Base-by-base conservation (phyloP, 2,113 vertebrate genomes). In the Theropithecus gelada region DNA sequence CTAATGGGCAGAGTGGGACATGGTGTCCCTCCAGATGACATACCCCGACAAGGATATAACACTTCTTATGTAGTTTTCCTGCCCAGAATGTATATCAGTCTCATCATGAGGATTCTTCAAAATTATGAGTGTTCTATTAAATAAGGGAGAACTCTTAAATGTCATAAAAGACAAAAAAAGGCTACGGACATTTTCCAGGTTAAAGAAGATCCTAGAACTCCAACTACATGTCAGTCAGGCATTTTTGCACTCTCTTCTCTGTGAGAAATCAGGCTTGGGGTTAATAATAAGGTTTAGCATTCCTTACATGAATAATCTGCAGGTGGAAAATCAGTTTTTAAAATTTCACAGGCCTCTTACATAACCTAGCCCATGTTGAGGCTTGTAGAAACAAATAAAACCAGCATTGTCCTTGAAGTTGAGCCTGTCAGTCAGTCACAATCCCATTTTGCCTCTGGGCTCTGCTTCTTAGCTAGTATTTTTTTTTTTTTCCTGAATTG, bases 361-460 rank as follows among this genome's bases (percentile, higher is more conserved):
- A 48, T 75, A 59, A 79, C 52, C 66, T 73, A 66, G 52, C 52
- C 27, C 70, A 52, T 20, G 52, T 30, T 7, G 43, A 79, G 38
- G 66, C 61, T 88, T 73, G 6, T 18, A 91, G 80, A 96, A 97
- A 64, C 43, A 70, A 90, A 94, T 27, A 70, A 94, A 89, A 79
- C 18, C 40, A 79, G 22, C 35, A 17, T 27, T 80, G 25, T 57
- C 32, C 78, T 84, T 35, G 8, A 82, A 75, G 79, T 82, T 76
- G 40, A 64, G 50, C n/a, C 84, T 64, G 16, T 22, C 45, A 52
- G 22, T 66, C 80, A 55, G 81, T 57, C 90, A 91, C 48, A 91
- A 70, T 85, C 25, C 55, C n/a, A 59, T n/a, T 64, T n/a, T 68
- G 85, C 38, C 61, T 43, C 75, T 57, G 66, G 87, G 35, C 23